These are phyloP conservation scores for Ptyas mucosa DNA, from an alignment of 2,113 vertebrate genomes.

Conservation along the genomic window DNA sequence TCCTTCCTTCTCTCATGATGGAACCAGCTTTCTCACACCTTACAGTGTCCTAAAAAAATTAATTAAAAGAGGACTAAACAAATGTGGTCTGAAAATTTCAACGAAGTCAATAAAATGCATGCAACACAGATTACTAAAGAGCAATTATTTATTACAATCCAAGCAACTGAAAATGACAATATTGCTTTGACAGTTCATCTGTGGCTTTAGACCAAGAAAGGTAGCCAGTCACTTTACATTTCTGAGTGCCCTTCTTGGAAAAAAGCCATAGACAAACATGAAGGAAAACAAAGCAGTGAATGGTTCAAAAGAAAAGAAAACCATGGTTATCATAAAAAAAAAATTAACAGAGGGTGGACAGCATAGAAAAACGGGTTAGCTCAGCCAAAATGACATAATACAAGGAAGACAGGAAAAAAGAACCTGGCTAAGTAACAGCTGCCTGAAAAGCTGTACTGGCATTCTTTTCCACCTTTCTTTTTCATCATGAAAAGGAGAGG, in stretches of 20 bases:
- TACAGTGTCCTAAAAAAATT: conserved; percentile 76
- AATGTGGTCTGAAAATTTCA: not conserved
- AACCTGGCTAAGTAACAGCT: not conserved
- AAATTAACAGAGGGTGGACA: not conserved
- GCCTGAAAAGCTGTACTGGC: not conserved
- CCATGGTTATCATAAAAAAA: not conserved
- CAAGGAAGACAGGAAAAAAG: not conserved
- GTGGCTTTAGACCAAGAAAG: not conserved
- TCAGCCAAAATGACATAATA: not conserved
- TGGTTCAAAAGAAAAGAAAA: not conserved
- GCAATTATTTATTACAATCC: not conserved
- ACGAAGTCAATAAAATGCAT: not conserved
- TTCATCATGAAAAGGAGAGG: not conserved
- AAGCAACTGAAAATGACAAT: not conserved
- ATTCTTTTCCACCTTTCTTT: not conserved
- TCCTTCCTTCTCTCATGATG: conserved; percentile 86
- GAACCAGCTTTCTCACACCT: conserved; percentile 86
- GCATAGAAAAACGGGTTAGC: not conserved
- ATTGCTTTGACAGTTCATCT: not conserved
- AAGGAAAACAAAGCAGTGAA: not conserved
- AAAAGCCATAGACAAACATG: not conserved
- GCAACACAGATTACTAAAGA: not conserved
- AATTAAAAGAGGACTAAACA: not conserved
- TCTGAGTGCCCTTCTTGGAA: not conserved
- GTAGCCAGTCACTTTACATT: not conserved